Conservation (phyloP, 1,140 invertebrate species). For the Caerostris darwini region DNA sequence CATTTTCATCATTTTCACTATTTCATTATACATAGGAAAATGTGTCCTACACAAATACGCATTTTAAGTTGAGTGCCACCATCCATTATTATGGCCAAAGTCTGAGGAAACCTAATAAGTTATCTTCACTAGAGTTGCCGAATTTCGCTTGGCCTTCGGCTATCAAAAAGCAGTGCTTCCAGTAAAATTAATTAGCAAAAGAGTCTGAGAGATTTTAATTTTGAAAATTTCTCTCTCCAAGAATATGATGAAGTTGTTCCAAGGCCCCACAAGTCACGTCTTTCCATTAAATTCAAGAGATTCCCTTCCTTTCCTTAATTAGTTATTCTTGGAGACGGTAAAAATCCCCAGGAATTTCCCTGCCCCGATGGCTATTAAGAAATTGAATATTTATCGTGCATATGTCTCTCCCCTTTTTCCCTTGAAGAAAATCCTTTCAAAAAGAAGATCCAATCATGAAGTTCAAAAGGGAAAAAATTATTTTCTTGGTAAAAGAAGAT, state of each 20-base stretch:
- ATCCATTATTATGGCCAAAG: neutral
- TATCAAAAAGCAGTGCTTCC: too few relatives aligned
- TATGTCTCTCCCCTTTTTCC: neutral
- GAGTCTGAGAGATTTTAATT: neutral
- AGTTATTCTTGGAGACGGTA: neutral
- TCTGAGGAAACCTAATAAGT: neutral
- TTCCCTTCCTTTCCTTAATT: neutral
- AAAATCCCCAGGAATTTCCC: neutral
- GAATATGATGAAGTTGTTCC: neutral
- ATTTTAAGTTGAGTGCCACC: too few relatives aligned
- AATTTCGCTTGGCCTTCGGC: too few relatives aligned
- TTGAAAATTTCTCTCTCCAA: neutral
- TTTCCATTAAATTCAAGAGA: neutral
- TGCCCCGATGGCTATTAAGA: neutral
- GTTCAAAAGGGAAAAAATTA: neutral
- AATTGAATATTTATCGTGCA: conserved; percentile 22
- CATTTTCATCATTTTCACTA: too few relatives aligned
- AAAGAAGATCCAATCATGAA: neutral
- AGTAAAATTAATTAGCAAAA: conserved; percentile 6
- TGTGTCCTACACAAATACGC: too few relatives aligned
- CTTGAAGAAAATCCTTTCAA: neutral
- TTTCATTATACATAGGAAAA: too few relatives aligned
- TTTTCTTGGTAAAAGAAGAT: neutral
- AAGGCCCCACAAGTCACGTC: neutral
- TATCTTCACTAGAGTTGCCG: too few relatives aligned